Base-by-base conservation (phyloP, 2,888 invertebrate genomes). In the Nemurella pictetii region DNA sequence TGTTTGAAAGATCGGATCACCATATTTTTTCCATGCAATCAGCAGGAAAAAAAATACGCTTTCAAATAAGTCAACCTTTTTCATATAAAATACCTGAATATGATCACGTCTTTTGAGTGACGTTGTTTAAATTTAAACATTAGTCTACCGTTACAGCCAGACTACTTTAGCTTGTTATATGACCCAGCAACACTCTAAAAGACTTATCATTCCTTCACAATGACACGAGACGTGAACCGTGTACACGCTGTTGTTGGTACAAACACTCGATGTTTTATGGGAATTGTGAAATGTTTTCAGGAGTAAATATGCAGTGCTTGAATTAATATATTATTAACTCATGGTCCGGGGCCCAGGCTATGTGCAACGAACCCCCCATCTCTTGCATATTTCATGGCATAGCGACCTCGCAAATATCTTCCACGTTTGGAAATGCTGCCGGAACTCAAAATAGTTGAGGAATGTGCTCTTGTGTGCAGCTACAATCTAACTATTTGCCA, bases 391-490 rank as follows among this genome's bases (percentile, higher is more conserved):
- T 55, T 55, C 55, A 55, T 55, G 55, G 20, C 20, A 55, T 55
- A 55, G 55, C 55, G 55, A 55, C 9, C 55, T 55, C 55, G 55
- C 28, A 78, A 30, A 78, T 30, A 30, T n/a, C 30, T 30, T 78
- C 28, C 30, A 29, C 30, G 78, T 78, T 78, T 78, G 78, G 28
- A 78, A 78, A 78, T 78, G 28, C 78, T 55, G 26, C 82, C 20
- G 82, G 80, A 35, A 36, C 35, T 82, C 82, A 29, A 82, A 80
- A 82, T 82, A 82, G 82, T 82, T 82, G 82, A 72, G 72, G 82
- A 82, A 82, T 81, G 82, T 82, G 55, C 55, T 25, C 35, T 78
- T 78, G 30, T 82, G 29, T 29, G 55, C 55, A 55, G 55, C 55
- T 12, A 20, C 15, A n/a, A 25, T 55, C 72, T 27, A 82, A 82